phyloP scores from a whole-genome alignment of 2,888 invertebrate species.

The Prenolepis imparis region DNA sequence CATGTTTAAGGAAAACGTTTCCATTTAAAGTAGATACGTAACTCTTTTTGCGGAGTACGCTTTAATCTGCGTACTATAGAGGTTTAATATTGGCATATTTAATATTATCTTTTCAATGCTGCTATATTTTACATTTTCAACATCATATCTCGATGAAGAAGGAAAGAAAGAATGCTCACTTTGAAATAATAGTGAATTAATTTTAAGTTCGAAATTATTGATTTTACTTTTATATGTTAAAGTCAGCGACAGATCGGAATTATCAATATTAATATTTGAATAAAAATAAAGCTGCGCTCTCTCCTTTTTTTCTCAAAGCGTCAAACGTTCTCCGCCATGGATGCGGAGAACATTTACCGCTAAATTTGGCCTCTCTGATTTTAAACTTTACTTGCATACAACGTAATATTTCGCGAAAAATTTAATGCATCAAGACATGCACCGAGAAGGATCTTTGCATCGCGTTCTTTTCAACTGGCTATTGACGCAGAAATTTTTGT shows the following conservation, averaged over 20 bases:
- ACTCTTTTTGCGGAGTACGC: neutral
- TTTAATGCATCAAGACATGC: slow-evolving; percentile 5
- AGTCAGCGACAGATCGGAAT: neutral
- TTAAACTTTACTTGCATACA: neutral
- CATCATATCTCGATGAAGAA: neutral
- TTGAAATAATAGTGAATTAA: neutral
- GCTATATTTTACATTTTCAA: neutral
- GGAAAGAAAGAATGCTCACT: neutral
- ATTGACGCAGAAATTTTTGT: slow-evolving; percentile 21
- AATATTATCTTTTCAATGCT: neutral
- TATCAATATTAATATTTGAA: slow-evolving; percentile 30
- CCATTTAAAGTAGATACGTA: neutral
- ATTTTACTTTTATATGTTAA: neutral
- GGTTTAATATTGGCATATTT: neutral
- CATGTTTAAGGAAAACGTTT: slow-evolving; percentile 6
- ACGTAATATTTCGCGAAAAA: slow-evolving; percentile 31
- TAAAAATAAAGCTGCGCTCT: neutral
- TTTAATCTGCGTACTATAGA: neutral
- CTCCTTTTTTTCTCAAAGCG: neutral
- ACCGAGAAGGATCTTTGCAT: neutral
- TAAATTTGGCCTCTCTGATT: slow-evolving; percentile 22
- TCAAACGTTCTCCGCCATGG: neutral
- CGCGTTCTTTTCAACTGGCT: slow-evolving; percentile 9
- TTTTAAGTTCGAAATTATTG: neutral
- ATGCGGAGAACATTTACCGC: slow-evolving; percentile 9